A percentile compares a stretch with the other conserved stretches of the same genome.
Conservation (phyloP, 2,888 invertebrate species). For the Drosophila yooni region DNA sequence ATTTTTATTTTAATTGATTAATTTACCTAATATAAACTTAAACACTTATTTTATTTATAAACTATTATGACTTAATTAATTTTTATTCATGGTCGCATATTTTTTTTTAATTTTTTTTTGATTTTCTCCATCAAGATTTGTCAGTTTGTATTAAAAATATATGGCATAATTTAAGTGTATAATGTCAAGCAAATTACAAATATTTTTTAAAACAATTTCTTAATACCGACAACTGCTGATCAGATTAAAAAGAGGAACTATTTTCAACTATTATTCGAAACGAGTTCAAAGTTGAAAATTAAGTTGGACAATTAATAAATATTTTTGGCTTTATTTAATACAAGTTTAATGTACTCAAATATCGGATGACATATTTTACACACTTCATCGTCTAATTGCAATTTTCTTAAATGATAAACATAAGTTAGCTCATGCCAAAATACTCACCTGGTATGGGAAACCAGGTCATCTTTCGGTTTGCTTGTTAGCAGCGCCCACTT, state of each 20-base stretch:
- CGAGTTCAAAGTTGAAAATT: not conserved
- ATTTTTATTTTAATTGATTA: not conserved
- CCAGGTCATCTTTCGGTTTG: constrained; percentile 11
- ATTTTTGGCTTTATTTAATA: not conserved
- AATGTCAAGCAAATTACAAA: not conserved
- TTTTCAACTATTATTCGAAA: not conserved
- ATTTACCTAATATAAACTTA: not conserved
- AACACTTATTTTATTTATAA: not conserved
- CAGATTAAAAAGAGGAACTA: not conserved
- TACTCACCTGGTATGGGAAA: constrained; percentile 33
- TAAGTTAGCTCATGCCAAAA: constrained; percentile 58
- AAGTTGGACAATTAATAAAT: not conserved
- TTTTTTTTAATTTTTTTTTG: not conserved
- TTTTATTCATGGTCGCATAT: not conserved
- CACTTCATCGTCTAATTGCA: not conserved
- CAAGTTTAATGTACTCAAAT: not conserved
- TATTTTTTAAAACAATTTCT: not conserved
- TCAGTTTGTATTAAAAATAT: not conserved
- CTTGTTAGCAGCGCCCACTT: constrained; percentile 78
- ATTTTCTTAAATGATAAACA: not conserved
- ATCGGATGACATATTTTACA: not conserved
- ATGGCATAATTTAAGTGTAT: not conserved
- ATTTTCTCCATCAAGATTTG: not conserved
- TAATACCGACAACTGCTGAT: not conserved
- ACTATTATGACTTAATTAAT: not conserved